Percentiles rank a stretch among this genome's conserved stretches.
phyloP scores from a whole-genome alignment of 92 coral and sea anemone genomes.

The Paramuricea clavata region DNA sequence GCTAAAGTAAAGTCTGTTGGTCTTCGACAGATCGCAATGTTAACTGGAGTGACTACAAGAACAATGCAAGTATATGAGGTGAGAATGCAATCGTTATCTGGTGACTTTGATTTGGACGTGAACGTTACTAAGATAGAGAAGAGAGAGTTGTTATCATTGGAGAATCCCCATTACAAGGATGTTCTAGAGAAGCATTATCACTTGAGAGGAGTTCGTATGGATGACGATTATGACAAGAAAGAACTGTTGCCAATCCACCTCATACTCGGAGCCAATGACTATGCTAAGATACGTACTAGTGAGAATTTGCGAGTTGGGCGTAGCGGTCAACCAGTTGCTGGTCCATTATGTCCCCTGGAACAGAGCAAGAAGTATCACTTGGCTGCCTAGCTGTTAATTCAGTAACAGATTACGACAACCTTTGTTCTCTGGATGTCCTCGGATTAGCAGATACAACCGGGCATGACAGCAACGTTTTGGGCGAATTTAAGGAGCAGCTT shows the following conservation, averaged over 20 bases:
- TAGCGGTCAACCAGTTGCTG: slow-evolving; percentile 68
- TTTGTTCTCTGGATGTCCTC: slow-evolving; percentile 64
- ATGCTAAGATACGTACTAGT: slow-evolving; percentile 63
- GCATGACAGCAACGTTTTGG: slow-evolving; percentile 38
- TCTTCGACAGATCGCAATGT: slow-evolving; percentile 74
- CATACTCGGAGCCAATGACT: slow-evolving; percentile 69
- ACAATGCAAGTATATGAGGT: slow-evolving; percentile 77
- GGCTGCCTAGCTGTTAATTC: slow-evolving; percentile 56
- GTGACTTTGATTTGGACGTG: slow-evolving; percentile 49
- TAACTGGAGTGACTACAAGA: slow-evolving; percentile 69
- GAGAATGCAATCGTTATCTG: not conserved
- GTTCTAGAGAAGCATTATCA: slow-evolving; percentile 29
- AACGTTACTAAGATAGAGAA: slow-evolving; percentile 62
- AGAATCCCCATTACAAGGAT: slow-evolving; percentile 60
- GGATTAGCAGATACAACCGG: slow-evolving; percentile 61
- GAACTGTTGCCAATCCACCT: slow-evolving; percentile 64
- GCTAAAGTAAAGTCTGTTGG: slow-evolving; percentile 62
- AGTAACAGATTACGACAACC: slow-evolving; percentile 52
- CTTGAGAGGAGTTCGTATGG: slow-evolving; percentile 53
- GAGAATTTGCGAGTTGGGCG: slow-evolving; percentile 64
- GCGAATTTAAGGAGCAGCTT: slow-evolving; percentile 60
- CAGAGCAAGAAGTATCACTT: slow-evolving; percentile 39
- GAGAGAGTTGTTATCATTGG: slow-evolving; percentile 48
- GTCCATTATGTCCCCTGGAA: slow-evolving; percentile 78
- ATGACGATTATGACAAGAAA: slow-evolving; percentile 60